Conservation (phyloP, 2,888 invertebrate species). For the Cantharis rustica region DNA sequence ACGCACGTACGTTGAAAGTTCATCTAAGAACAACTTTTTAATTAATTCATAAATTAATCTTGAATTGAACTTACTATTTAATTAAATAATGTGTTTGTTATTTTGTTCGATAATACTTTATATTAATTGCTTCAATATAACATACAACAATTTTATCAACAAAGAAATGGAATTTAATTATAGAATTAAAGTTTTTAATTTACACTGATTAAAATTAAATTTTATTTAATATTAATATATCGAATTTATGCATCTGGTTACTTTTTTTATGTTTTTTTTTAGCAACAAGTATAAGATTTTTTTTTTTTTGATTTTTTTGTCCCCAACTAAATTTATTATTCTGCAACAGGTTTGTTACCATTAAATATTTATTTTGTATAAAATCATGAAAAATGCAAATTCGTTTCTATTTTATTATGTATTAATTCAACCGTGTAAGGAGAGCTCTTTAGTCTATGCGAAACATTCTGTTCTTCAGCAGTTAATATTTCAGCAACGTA, state of each 20-base stretch:
- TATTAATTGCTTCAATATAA: neutral
- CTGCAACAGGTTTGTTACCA: neutral
- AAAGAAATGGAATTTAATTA: neutral
- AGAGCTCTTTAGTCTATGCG: neutral
- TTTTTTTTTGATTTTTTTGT: too few relatives aligned
- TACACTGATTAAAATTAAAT: neutral
- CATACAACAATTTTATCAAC: neutral
- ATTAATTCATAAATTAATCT: neutral
- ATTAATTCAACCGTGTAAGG: neutral
- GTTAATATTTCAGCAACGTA: neutral
- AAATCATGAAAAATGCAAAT: neutral
- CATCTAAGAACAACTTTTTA: neutral
- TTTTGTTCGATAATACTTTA: neutral
- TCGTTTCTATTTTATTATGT: neutral
- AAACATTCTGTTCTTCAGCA: neutral
- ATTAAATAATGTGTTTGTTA: neutral
- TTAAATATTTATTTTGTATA: neutral
- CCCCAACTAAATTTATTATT: neutral
- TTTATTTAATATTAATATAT: neutral
- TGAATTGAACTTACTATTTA: neutral
- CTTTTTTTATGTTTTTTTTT: too few relatives aligned
- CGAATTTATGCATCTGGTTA: too few relatives aligned
- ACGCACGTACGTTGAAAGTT: neutral
- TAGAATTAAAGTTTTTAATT: neutral
- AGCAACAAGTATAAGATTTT: too few relatives aligned